Base-by-base conservation (phyloP, 2,888 invertebrate species). In the Emmelina monodactyla region DNA sequence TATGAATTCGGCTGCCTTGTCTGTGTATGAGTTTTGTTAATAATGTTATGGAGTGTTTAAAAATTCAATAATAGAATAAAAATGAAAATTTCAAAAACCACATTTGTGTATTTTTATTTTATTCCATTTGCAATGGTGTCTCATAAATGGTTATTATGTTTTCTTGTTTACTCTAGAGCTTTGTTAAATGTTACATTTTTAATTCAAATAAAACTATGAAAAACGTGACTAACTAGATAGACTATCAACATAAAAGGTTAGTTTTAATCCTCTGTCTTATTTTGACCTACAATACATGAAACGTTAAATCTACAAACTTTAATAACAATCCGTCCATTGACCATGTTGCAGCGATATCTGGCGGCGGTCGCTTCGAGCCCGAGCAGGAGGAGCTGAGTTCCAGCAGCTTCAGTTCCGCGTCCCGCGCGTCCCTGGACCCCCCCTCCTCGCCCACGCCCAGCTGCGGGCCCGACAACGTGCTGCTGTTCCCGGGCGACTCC, bases 331-430 rank as follows among this genome's bases (percentile, higher is more conserved):
- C n/a, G n/a, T n/a, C n/a, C n/a, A n/a, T n/a, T n/a, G n/a, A n/a
- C n/a, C n/a, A n/a, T n/a, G n/a, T n/a, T n/a, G n/a, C n/a, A n/a
- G n/a, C n/a, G n/a, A n/a, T n/a, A n/a, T n/a, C n/a, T n/a, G n/a
- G n/a, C n/a, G n/a, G n/a, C n/a, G n/a, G n/a, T n/a, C 85, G 87
- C 16, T 85, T 85, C 49, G 89, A 85, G 39, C 82, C 82, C 14
- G 87, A 88, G 49, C 84, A 83, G 32, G 91, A 92, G 59, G 91
- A 92, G 58, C 69, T 91, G 33, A 92, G 92, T 59, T 88, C 91
- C 22, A 92, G 91, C 64, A 92, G 91, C 63, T 89, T 92, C 54
- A 92, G 91, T 58, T 91, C 91, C 1, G 86, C 88, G 9, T 91
- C 91, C 51, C 85, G 91, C 35, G 88, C 89, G 10, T 92, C 91